Base-by-base conservation (phyloP, 1,140 invertebrate species). In the Drosophila tani region DNA sequence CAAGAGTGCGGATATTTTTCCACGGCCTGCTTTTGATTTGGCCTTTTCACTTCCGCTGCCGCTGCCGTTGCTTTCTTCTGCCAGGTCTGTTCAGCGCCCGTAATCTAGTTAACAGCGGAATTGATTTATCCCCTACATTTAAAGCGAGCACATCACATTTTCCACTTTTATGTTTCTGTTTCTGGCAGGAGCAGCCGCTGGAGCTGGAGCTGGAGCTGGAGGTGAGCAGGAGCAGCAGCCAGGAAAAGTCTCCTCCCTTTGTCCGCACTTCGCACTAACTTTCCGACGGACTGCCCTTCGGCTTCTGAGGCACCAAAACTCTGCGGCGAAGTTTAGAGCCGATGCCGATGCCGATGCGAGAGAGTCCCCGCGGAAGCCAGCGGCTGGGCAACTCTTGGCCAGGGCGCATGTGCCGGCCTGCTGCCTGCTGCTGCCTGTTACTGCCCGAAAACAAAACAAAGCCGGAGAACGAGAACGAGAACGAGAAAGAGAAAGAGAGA, bases 321-420 rank as follows among this genome's bases (percentile, higher is more conserved):
- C 77, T 87, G 85, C 84, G 76, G 73, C 85, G 84, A 88, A 88
- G 84, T 88, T 90, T 68, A 35, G 77, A 77, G 64, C 58, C 74
- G 68, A 43, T 45, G n/a, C 17, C 66, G 29, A 73, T 74, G 64
- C 58, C 74, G 68, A 43, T 45, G n/a, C 17, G 27, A 46, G 24
- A 46, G 47, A 38, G 27, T 41, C 43, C 40, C 21, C 47, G 29
- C 43, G 46, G 47, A 32, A 50, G 70, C 47, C 21, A 51, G 41
- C 46, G 19, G 17, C 24, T 56, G 55, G 46, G 56, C 68, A 64
- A n/a, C 27, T 56, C 19, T 24, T 11, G 21, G 19, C 38, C 46
- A 57, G 41, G 40, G 84, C 85, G 81, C 82, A 85, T 85, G 82
- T 82, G 82, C 68, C 59, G 67, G 67, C 56, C 27, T 29, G 57